These are phyloP conservation scores for Halesus radiatus DNA, from an alignment of 1,140 invertebrate species.

Conservation along the genomic window DNA sequence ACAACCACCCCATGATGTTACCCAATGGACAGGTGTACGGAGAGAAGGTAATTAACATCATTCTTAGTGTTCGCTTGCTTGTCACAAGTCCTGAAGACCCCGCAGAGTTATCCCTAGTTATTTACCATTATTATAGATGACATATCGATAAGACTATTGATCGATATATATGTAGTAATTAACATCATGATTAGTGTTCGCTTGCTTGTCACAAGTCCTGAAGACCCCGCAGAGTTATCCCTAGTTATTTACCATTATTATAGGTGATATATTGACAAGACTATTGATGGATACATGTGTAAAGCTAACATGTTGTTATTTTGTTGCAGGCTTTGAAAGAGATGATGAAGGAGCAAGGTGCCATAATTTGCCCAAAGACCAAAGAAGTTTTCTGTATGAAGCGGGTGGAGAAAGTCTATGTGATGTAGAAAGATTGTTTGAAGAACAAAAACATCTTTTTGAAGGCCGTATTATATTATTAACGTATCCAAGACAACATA, in stretches of 20 bases:
- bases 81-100: too few species aligned
- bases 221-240: too few species aligned
- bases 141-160: too few species aligned
- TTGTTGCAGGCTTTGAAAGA: constrained; percentile 80
- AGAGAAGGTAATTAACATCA: constrained; percentile 78
- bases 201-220: too few species aligned
- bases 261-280: too few species aligned
- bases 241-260: too few species aligned
- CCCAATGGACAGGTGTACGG: constrained; percentile 98
- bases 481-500: constrained; percentile 15
- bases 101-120: too few species aligned
- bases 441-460: neutral
- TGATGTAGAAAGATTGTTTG: constrained; percentile 77
- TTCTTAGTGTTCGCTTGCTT: too few species aligned
- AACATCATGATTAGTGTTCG: too few species aligned
- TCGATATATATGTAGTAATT: constrained; percentile 73
- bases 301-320: neutral
- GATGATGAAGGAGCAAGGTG: constrained; percentile 92
- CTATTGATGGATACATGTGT: too few species aligned
- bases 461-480: constrained; percentile 12
- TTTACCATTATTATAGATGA: too few species aligned
- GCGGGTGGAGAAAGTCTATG: constrained; percentile 95
- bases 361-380: constrained; percentile 92
- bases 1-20: constrained; percentile 98
- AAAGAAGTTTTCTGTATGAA: constrained; percentile 90